Evolutionary conservation across 2,113 vertebrate genomes (phyloP), one percentile per base, ranked within the genome.

Genomic region (Typhlomys cinereus): DNA sequence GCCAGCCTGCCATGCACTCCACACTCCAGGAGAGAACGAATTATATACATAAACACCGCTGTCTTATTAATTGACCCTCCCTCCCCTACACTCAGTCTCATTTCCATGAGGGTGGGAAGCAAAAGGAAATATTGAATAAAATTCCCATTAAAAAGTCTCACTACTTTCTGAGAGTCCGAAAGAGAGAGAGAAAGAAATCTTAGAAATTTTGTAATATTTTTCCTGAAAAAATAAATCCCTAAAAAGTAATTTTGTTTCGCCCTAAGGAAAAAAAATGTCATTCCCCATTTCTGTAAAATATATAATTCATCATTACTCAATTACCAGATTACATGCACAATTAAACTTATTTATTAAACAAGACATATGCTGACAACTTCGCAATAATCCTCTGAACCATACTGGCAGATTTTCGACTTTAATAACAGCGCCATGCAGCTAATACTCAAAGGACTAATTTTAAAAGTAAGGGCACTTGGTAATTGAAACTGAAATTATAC

Each of bases 331-430:
- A 98, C 97, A 98, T 97, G 98, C 98, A 98, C 97, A 98, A 98
- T 98, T 98, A 98, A 94, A 95, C 96, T 97, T 96, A 97, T 97
- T 98, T 97, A 98, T 98, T 98, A 98, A 98, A 97, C 93, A 97
- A 97, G 97, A 97, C 97, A 97, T 96, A 97, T 96, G 70, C 97
- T 92, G 97, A 97, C 95, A 96, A 96, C 97, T 95, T 97, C 96
- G 92, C 95, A 95, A 89, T 97, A 97, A 98, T 98, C 95, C 97
- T 95, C 93, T 95, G 95, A 97, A 96, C 91, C 97, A 76, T 96
- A 97, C 96, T 94, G 95, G 92, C 97, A 97, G 96, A 97, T 97
- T 97, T 97, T 97, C 94, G 97, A 97, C 95, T 98, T 97, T 96
- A 97, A 96, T 98, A 97, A 93, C 95, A 97, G 95, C 71, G 87